Evolutionary conservation across 1,140 invertebrate species (phyloP), one percentile per base, ranked within the genome.

Genomic region (Brachionus rotundiformis): DNA sequence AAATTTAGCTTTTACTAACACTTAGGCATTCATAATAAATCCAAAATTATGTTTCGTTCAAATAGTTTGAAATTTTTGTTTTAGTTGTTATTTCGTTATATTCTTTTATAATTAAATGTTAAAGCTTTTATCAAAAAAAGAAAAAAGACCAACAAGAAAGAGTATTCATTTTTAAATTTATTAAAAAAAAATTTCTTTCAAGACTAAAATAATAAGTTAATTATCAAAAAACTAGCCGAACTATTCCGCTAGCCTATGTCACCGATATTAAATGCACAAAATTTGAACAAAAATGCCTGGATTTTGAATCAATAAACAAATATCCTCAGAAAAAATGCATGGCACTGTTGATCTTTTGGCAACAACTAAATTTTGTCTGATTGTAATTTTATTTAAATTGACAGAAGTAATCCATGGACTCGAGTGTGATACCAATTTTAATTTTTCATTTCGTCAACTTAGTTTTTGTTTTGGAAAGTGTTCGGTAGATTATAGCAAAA

Each of bases 11-110:
- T 68, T 19, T 68, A 68, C 31, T 68, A 68, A 68, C 31, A 68
- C 31, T 36, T 68, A 68, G 63, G 63, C 27, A 68, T 68, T 33
- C 63, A 68, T 68, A 68, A 68, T 68, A 68, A 33, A 68, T 68
- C 63, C 63, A 68, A 68, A 68, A 68, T 68, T 68, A 68, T 68
- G 63, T 19, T 68, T 68, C 23, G 25, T 29, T 63, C 13, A 29
- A 63, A 16, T 33, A 29, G 25, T 29, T 63, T 63, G 25, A 63
- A 29, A 63, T 29, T 29, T 13, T 29, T 10, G 11, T 29, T 36
- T 71, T 39, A 36, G 16, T 39, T 33, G 13, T 36, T 36, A 25
- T 44, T 73, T 73, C 39, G 36, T 44, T 63, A 54, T 54, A 7
- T 54, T 54, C 11, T 54, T 54, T 54, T 54, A 54, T 54, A 54